Evolutionary conservation across 2,113 vertebrate species (phyloP), one percentile per base, ranked within the genome.

Genomic region (Oryzias melastigma): DNA sequence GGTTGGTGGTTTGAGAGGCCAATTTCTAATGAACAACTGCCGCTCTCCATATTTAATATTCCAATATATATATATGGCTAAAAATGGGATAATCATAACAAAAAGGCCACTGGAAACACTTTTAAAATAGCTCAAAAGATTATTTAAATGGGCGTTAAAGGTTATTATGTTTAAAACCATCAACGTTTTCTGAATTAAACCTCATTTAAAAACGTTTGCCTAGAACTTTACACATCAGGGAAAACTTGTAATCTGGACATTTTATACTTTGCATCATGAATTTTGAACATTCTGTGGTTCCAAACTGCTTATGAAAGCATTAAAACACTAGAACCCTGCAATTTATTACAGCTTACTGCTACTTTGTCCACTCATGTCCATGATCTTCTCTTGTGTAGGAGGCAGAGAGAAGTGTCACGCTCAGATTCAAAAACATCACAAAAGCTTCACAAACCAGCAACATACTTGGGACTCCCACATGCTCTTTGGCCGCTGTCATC

Each of bases 401-500:
- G 27, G 58, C 1, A 58, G 55, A 50, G 16, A 52, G 19, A 22
- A 22, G 1, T 51, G 46, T 60, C 51, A 20, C 12, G 41, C 44
- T 67, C 56, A 62, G 59, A 55, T 68, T 25, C 41, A 22, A 60
- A 69, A 80, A 77, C 73, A 75, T 59, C 57, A 40, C 62, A 67
- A 57, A 54, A 64, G 71, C 78, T 75, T 68, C 27, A 18, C 48
- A 56, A n/a, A 66, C 68, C 68, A 66, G 71, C 73, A 62, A 69
- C 77, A 53, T 58, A 68, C 44, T 62, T 41, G 58, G 64, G 68
- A 62, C 72, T 76, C 79, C 76, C 71, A 78, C 73, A 73, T 72
- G 78, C 68, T 71, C 75, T 59, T 55, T 62, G 62, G 29, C 61
- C 58, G 42, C 79, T 81, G 80, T 80, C 81, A 79, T 82, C 72